Base-by-base conservation (phyloP, 2,888 invertebrate genomes). In the Chalcosyrphus nemorum region DNA sequence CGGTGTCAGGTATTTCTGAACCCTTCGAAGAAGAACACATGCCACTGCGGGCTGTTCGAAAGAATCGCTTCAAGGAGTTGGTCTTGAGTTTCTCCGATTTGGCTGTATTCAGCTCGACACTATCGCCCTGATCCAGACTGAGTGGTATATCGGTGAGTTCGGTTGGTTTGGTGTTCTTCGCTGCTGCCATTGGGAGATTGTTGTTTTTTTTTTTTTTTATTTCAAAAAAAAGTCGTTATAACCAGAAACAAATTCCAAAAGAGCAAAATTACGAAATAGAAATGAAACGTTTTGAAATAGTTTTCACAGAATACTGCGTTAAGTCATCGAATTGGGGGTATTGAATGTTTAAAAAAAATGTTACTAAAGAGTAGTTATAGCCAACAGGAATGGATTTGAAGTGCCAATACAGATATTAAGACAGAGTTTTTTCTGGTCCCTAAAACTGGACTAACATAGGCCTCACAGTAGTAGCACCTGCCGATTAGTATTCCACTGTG, bases 1-100 rank as follows among this genome's bases (percentile, higher is more conserved):
- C 45, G 1, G 9, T n/a, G n/a, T n/a, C n/a, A n/a, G n/a, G n/a
- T n/a, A n/a, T n/a, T n/a, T n/a, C n/a, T n/a, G n/a, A n/a, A n/a
- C n/a, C n/a, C n/a, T n/a, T n/a, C n/a, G n/a, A n/a, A n/a, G n/a
- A n/a, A n/a, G n/a, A n/a, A n/a, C n/a, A n/a, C n/a, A n/a, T n/a
- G n/a, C n/a, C n/a, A n/a, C n/a, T n/a, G n/a, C n/a, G n/a, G n/a
- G 47, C 19, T 29, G 38, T 11, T 21, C 66, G 65, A 50, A 75
- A 66, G 4, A 75, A 75, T 24, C 50, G 17, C 15, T 66, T 75
- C 0, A 75, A 38, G 0, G 75, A 75, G 9, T 75, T 75, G 2
- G 65, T 27, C 45, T 66, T 75, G 0, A 15, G 3, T 21, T 66
- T 75, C 0, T 65, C 41, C 1, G 13, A 11, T 63, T 63, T 74